Evolutionary conservation across 2,888 invertebrate species (phyloP).

Genomic region (Agrilus biguttatus): DNA sequence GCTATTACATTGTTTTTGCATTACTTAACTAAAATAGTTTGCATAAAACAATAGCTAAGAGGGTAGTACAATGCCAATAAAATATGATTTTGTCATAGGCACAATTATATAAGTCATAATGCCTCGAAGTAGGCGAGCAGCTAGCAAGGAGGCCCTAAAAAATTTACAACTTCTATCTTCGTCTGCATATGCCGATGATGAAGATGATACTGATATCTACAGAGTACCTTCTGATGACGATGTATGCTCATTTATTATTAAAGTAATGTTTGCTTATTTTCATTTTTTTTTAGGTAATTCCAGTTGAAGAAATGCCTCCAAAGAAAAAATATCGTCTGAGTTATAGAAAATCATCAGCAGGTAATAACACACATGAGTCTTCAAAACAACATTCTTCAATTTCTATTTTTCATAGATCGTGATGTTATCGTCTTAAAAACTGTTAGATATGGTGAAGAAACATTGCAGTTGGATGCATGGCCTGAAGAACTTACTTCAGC

Average conservation of each 20-base stretch:
- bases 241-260: conserved; percentile 10
- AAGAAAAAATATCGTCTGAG: conserved; percentile 27
- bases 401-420: conserved; percentile 18
- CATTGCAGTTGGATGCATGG: conserved; percentile 54
- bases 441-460: conserved; percentile 18
- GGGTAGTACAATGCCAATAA: too few species aligned
- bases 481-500: conserved; percentile 54
- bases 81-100: too few species aligned
- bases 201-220: conserved; percentile 32
- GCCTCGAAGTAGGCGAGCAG: conserved; percentile 20
- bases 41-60: too few species aligned
- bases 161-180: conserved; percentile 26
- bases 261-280: conserved; percentile 1
- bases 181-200: conserved; percentile 28
- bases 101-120: too few species aligned
- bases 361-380: neutral
- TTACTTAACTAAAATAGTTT: too few species aligned
- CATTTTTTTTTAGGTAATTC: conserved; percentile 14
- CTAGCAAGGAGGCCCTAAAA: conserved; percentile 28
- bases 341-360: conserved; percentile 21
- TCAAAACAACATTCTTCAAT: too few species aligned
- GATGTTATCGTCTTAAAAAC: conserved; percentile 26
- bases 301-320: conserved; percentile 19
- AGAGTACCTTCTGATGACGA: conserved; percentile 32
- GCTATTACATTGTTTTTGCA: too few species aligned